phyloP scores from a whole-genome alignment of 37 sponge, comb jelly and placozoan genomes.

The Amphimedon queenslandica region DNA sequence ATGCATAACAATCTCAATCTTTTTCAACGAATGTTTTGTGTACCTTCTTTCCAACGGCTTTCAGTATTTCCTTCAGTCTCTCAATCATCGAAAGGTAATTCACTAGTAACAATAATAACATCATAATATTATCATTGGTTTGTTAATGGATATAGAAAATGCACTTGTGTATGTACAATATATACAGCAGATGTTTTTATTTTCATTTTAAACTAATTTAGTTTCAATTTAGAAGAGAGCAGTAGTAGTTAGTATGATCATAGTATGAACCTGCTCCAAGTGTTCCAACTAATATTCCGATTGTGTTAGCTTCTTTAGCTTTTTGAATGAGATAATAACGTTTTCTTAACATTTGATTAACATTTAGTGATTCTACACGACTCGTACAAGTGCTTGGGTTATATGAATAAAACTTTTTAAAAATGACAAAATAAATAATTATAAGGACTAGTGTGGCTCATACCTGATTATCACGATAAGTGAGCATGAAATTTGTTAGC shows the following conservation, averaged over 20 bases:
- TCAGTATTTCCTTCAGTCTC: constrained; percentile 70
- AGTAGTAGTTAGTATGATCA: background rate
- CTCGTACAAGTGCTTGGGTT: constrained; percentile 47
- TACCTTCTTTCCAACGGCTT: constrained; percentile 85
- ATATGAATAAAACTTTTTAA: constrained; percentile 70
- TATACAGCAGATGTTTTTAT: too few species aligned
- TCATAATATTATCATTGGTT: too few species aligned
- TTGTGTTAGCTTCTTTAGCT: constrained; percentile 75
- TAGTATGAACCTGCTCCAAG: constrained; percentile 88
- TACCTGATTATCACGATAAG: constrained; percentile 62
- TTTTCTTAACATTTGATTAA: constrained; percentile 73
- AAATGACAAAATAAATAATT: background rate
- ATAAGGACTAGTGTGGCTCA: background rate
- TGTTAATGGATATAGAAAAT: too few species aligned
- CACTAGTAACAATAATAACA: too few species aligned
- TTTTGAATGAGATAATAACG: constrained; percentile 89
- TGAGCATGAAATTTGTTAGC: constrained; percentile 71
- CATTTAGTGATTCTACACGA: constrained; percentile 52
- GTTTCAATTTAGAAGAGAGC: too few species aligned
- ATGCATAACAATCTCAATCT: too few species aligned
- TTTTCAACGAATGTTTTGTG: constrained; percentile 4
- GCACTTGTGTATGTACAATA: too few species aligned
- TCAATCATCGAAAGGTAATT: constrained; percentile 73
- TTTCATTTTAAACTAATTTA: too few species aligned
- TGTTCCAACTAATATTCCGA: constrained; percentile 95